A percentile compares a stretch with the other conserved stretches of the same genome.
These are phyloP conservation scores for Actinostola sp. DNA, from an alignment of 92 coral and sea anemone genomes.

Conservation along the genomic window DNA sequence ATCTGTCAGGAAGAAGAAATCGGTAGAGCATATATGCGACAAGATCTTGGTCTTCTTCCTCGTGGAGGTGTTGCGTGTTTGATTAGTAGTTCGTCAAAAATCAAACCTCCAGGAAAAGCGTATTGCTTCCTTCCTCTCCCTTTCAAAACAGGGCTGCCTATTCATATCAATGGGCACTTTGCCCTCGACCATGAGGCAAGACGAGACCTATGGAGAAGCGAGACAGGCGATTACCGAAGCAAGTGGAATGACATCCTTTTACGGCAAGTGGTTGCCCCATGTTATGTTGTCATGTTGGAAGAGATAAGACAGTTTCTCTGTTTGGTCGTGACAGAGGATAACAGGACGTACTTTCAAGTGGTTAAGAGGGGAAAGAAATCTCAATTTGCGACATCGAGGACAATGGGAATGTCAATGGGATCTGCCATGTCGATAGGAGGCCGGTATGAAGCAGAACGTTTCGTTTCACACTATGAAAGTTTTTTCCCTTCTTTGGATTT, in stretches of 20 bases:
- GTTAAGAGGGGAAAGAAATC: too few species aligned
- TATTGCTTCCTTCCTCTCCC: conserved; percentile 94
- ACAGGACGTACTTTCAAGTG: conserved; percentile 18
- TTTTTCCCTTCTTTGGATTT: conserved; percentile 25
- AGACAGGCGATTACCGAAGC: conserved; percentile 61
- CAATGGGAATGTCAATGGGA: too few species aligned
- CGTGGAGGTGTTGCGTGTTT: conserved; percentile 87
- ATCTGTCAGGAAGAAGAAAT: conserved; percentile 22
- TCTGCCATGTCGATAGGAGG: too few species aligned
- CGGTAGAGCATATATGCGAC: conserved; percentile 30
- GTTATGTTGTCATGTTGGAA: conserved; percentile 61
- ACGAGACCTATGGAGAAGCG: conserved; percentile 66
- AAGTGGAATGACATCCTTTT: conserved; percentile 67
- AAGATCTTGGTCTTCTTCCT: conserved; percentile 82
- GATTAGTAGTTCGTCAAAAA: conserved; percentile 11
- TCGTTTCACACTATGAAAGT: not conserved
- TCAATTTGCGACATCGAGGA: too few species aligned
- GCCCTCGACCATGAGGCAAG: conserved; percentile 71
- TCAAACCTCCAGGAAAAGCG: conserved; percentile 35
- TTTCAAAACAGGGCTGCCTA: conserved; percentile 68
- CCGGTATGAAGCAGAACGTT: not conserved
- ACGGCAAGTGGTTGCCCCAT: conserved; percentile 67
- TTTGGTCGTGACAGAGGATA: conserved; percentile 14
- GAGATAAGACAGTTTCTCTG: conserved; percentile 38
- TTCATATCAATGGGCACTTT: conserved; percentile 90